phyloP scores from a whole-genome alignment of 2,888 invertebrate species.

The Lepidocyrtoides sp. region DNA sequence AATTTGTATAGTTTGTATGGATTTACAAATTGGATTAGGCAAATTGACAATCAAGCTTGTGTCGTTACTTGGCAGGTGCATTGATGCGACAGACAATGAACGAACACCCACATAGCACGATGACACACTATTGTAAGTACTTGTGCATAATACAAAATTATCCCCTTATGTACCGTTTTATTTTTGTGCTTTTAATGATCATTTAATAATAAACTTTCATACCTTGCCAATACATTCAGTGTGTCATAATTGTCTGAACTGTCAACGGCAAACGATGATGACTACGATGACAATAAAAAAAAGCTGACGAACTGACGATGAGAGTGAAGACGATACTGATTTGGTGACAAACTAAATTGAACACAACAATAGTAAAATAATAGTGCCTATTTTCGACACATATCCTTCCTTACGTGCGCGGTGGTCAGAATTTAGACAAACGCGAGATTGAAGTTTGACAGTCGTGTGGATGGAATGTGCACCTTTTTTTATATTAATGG shows the following conservation, averaged over 20 bases:
- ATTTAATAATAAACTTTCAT: background rate
- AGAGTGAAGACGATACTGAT: background rate
- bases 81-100: background rate
- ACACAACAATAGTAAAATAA: background rate
- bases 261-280: conserved; percentile 17
- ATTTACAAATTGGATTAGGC: conserved; percentile 44
- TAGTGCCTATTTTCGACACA: background rate
- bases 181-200: background rate
- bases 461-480: too few species aligned
- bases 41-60: background rate
- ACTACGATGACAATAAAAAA: conserved; percentile 37
- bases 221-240: conserved; percentile 20
- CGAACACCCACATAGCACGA: background rate
- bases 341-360: conserved; percentile 32
- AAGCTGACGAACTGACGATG: conserved; percentile 3
- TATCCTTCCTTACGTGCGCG: background rate
- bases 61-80: background rate
- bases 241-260: conserved; percentile 36
- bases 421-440: too few species aligned
- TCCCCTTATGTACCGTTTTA: background rate
- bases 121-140: conserved; percentile 3
- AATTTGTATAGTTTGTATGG: background rate
- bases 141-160: background rate
- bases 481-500: too few species aligned
- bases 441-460: too few species aligned